A percentile compares a stretch with the other conserved stretches of the same genome.
These are phyloP conservation scores for Acanthosepion lycidas DNA, from an alignment of 2,888 invertebrate genomes.

Conservation along the genomic window DNA sequence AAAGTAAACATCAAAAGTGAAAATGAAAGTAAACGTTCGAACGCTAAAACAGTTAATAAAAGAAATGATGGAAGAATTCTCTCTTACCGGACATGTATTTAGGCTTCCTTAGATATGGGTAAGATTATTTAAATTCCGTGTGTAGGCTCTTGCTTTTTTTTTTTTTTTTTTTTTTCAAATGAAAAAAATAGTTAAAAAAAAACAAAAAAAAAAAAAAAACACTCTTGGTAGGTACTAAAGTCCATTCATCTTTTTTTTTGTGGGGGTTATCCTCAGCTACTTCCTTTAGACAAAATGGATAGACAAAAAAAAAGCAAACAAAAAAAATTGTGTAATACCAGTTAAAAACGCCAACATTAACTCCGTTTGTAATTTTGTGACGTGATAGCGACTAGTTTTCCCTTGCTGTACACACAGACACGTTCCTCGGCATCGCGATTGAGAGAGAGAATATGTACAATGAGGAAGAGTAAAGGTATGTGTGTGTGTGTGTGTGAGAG, in stretches of 20 bases:
- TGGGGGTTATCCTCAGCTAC: neutral
- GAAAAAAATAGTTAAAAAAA: no score
- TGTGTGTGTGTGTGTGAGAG: neutral
- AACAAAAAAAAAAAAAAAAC: no score
- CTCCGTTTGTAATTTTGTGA: conserved; percentile 33
- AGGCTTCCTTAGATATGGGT: neutral
- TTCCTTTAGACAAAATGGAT: neutral
- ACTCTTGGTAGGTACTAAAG: neutral
- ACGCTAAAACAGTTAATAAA: neutral
- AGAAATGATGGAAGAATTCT: neutral
- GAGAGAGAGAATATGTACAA: neutral
- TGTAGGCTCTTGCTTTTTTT: neutral
- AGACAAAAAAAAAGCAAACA: neutral
- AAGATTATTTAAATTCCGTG: neutral
- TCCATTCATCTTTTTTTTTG: neutral
- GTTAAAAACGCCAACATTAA: neutral
- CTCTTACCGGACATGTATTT: neutral
- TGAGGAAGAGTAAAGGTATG: neutral
- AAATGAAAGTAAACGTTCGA: neutral
- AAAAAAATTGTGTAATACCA: neutral
- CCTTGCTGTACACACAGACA: conserved; percentile 12
- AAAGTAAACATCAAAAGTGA: neutral
- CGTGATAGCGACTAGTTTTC: neutral
- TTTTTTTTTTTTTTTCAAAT: neutral
- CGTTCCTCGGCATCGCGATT: neutral